These are phyloP conservation scores for Meloidogyne chitwoodi DNA, from an alignment of 1,140 invertebrate genomes.

Conservation along the genomic window DNA sequence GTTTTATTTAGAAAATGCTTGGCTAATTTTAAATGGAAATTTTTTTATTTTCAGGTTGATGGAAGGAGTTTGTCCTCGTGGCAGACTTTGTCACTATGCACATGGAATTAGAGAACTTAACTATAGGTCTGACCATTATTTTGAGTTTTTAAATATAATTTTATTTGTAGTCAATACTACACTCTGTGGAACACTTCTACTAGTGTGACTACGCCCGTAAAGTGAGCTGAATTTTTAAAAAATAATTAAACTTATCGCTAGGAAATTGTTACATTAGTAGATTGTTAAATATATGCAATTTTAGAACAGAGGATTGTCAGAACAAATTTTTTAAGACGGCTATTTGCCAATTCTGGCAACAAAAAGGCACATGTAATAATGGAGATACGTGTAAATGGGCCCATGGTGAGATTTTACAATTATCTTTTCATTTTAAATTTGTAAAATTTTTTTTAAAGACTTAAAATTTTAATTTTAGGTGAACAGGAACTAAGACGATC, in stretches of 20 bases:
- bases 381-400: conserved; percentile 16
- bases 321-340: conserved; percentile 9
- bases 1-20: no score
- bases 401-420: background rate
- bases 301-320: conserved; percentile 3
- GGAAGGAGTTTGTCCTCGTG: conserved; percentile 16
- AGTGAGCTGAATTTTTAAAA: background rate
- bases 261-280: no score
- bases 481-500: background rate
- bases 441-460: no score
- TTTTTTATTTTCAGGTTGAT: background rate
- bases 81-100: conserved; percentile 14
- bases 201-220: background rate
- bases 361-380: conserved; percentile 15
- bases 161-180: background rate
- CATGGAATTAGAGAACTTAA: conserved; percentile 18
- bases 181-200: background rate
- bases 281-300: background rate
- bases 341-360: conserved; percentile 17
- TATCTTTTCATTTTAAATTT: no score
- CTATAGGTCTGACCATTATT: background rate
- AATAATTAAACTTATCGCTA: no score
- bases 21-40: no score
- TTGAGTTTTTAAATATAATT: background rate
- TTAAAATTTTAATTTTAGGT: background rate